Conservation (phyloP, 2,888 invertebrate genomes). For the Therioaphis trifolii region DNA sequence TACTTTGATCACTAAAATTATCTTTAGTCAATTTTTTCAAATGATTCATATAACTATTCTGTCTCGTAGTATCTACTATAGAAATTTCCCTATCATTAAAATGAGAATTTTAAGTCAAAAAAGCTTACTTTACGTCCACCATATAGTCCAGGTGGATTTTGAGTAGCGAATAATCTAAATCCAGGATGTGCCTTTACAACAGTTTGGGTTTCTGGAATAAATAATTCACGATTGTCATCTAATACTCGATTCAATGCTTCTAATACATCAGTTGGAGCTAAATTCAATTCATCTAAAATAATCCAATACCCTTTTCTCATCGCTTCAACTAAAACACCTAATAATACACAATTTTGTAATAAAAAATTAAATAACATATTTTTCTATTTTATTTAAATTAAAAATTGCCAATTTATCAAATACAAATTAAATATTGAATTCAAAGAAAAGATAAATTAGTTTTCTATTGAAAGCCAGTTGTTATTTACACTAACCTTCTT, state of each 20-base stretch:
- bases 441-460: too few species aligned
- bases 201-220: conserved; percentile 96
- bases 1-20: too few species aligned
- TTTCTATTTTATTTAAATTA: too few species aligned
- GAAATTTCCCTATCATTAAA: too few species aligned
- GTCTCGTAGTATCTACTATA: too few species aligned
- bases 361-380: too few species aligned
- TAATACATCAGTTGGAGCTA: conserved; percentile 97
- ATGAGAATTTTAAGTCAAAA: too few species aligned
- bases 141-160: conserved; percentile 97
- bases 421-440: too few species aligned
- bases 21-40: too few species aligned
- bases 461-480: not conserved
- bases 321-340: conserved; percentile 90
- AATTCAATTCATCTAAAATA: conserved; percentile 96
- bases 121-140: conserved; percentile 88
- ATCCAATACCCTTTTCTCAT: conserved; percentile 99
- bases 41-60: too few species aligned
- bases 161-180: conserved; percentile 98
- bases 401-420: too few species aligned
- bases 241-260: conserved; percentile 97
- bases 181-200: conserved; percentile 90
- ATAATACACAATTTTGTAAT: conserved; percentile 13
- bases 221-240: conserved; percentile 98
- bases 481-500: conserved; percentile 76